Base-by-base conservation (phyloP, 2,113 vertebrate species). In the Dicentrarchus labrax region DNA sequence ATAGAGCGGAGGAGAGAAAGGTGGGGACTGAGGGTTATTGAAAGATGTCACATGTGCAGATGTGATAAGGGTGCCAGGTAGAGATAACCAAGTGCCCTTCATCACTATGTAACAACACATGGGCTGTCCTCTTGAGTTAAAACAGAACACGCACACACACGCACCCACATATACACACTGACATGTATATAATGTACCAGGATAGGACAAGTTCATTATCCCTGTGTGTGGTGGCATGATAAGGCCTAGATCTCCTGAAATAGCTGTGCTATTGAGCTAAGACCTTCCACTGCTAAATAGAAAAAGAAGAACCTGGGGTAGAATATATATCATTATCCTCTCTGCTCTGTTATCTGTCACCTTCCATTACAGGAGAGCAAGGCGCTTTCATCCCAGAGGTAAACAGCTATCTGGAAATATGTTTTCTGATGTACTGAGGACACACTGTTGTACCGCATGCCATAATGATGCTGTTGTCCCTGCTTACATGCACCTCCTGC, bases 41-140 rank as follows among this genome's bases (percentile, higher is more conserved):
- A 92, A 91, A 92, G 84, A 87, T 90, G 92, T 91, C 88, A 92
- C 90, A 90, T 90, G 91, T 92, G 89, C 86, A 85, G 86, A 91
- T 92, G 89, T 86, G 92, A 93, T 94, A 91, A 93, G 79, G 70
- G 82, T 65, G 86, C 89, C 72, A 81, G 84, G 86, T 87, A 74
- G 66, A 91, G 91, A 93, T 92, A 94, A 90, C 85, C 90, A 79
- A 84, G 83, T 56, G 51, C 54, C 84, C 92, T 92, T 92, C 90
- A 88, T 89, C 91, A 87, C 86, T 85, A 88, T 78, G 73, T 78
- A 90, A 85, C 84, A 86, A 85, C 83, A 78, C 80, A 82, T 67
- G 16, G 60, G 51, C 76, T 88, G 82, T 85, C 84, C 88, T 85
- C 86, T 82, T 71, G 72, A 85, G 82, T 84, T 88, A 85, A 89